Conservation (phyloP, 2,888 invertebrate species). For the Vesta saturnalis region DNA sequence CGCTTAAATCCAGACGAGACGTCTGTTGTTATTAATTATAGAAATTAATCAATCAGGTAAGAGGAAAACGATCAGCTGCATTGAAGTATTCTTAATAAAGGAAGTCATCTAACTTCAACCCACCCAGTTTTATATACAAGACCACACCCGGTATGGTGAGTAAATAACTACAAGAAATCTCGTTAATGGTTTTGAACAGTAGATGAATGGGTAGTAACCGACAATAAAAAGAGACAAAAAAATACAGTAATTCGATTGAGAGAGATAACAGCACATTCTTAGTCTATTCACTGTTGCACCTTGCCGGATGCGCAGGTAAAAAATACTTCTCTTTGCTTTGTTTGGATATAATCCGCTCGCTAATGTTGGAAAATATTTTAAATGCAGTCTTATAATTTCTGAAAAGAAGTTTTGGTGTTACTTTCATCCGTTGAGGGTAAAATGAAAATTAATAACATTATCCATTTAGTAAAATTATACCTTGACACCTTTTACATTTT, state of each 20-base stretch:
- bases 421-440: too few relatives aligned
- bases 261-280: slow-evolving; percentile 33
- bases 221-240: slow-evolving; percentile 26
- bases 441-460: too few relatives aligned
- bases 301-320: slow-evolving; percentile 36
- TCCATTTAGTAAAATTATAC: too few relatives aligned
- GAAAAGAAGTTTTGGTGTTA: too few relatives aligned
- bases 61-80: too few relatives aligned
- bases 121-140: slow-evolving; percentile 16
- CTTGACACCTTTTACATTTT: too few relatives aligned
- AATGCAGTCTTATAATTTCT: slow-evolving; percentile 6
- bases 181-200: slow-evolving; percentile 30
- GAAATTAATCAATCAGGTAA: too few relatives aligned
- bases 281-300: slow-evolving; percentile 33
- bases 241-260: slow-evolving; percentile 30
- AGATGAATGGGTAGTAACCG: slow-evolving; percentile 29
- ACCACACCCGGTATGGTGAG: slow-evolving; percentile 28
- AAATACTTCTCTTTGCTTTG: slow-evolving; percentile 32
- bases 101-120: background rate
- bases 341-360: slow-evolving; percentile 25
- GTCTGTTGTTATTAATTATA: too few relatives aligned
- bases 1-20: too few relatives aligned
- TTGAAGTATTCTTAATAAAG: background rate
- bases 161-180: slow-evolving; percentile 29
- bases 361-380: slow-evolving; percentile 23